Base-by-base conservation (phyloP, 1,140 invertebrate species). In the Amyelois transitella region DNA sequence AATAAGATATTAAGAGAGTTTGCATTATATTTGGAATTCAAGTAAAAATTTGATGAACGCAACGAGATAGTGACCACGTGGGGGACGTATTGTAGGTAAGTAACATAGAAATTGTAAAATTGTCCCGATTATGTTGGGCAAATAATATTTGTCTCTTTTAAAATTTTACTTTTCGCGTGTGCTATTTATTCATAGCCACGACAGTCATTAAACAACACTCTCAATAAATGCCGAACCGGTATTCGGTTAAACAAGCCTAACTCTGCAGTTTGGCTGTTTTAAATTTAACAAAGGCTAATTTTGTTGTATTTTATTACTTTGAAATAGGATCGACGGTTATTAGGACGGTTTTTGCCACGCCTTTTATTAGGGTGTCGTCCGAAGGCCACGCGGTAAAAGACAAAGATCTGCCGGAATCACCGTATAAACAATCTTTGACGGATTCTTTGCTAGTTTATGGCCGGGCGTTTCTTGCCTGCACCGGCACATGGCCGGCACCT, bases 271-370 rank as follows among this genome's bases (percentile, higher is more conserved):
- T 67, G 69, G 61, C 78, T 69, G 51, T 77, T 77, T 75, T 77
- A 77, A 73, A 72, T 81, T 83, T 81, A 77, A 85, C 81, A 85
- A 87, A 83, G 70, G 81, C 82, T 87, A 86, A 87, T 86, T 87
- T 87, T 87, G 84, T 87, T 87, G 81, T 81, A 87, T 81, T 87
- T 87, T 87, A 87, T 76, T 82, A 68, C 79, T 71, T 81, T 75
- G 72, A 77, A 87, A 87, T 87, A 79, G 82, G 84, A 84, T 86
- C 82, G 83, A 76, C 74, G 68, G 66, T 76, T 73, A 87, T 86
- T 87, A 87, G 77, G 72, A 64, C 60, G 69, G 75, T 86, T 87
- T 87, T 86, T 86, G 81, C 77, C 77, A 84, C 77, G 76, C 79
- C 82, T 83, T 86, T 84, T 87, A 87, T 86, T 84, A 81, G 82